Evolutionary conservation across 2,888 invertebrate species (phyloP).

Genomic region (Alsophila aescularia): DNA sequence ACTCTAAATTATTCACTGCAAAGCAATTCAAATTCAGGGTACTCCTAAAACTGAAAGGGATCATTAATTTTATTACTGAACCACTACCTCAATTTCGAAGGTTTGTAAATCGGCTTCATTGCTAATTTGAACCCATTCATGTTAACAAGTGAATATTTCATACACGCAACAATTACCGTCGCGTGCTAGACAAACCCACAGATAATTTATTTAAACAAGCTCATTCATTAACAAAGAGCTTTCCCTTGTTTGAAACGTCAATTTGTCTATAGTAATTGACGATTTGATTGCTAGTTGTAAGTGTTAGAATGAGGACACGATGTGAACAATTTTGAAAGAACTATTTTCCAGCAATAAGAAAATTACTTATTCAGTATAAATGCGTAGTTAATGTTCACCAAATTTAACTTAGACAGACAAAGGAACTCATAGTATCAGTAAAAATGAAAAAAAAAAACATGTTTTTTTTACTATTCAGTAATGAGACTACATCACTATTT

Average conservation of each 20-base stretch:
- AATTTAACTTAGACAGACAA: too few species aligned
- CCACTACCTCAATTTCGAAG: too few species aligned
- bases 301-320: conserved; percentile 25
- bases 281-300: conserved; percentile 44
- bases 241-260: conserved; percentile 54
- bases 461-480: too few species aligned
- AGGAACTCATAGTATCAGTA: too few species aligned
- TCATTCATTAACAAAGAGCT: conserved; percentile 63
- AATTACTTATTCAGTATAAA: not conserved
- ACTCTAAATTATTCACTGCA: too few species aligned
- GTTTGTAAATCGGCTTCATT: not conserved
- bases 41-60: too few species aligned
- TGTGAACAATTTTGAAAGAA: not conserved
- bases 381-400: not conserved
- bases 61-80: too few species aligned
- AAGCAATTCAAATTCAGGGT: too few species aligned
- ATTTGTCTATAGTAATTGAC: conserved; percentile 48
- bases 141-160: conserved; percentile 43
- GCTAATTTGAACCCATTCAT: not conserved
- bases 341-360: not conserved
- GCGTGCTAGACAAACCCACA: conserved; percentile 40
- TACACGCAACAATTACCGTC: conserved; percentile 40
- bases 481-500: too few species aligned
- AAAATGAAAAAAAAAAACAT: too few species aligned
- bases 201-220: conserved; percentile 53